phyloP scores from a whole-genome alignment of 2,888 invertebrate species.

The Acronicta alni region DNA sequence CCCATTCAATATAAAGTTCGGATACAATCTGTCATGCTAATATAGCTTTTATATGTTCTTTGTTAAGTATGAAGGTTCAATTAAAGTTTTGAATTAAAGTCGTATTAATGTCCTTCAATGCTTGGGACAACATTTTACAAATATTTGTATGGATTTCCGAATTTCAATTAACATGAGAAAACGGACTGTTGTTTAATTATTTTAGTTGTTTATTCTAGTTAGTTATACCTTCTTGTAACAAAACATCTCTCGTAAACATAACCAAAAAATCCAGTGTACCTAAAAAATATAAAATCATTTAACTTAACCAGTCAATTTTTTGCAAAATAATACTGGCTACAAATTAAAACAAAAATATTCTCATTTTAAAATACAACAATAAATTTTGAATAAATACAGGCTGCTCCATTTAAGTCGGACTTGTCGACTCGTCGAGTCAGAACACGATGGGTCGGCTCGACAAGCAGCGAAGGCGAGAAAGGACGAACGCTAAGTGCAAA shows the following conservation, averaged over 20 bases:
- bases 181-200: no score
- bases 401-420: conserved; percentile 47
- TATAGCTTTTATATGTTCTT: conserved; percentile 2
- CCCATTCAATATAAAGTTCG: conserved; percentile 40
- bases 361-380: conserved; percentile 25
- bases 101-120: not conserved
- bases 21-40: conserved; percentile 33
- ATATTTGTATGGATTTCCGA: not conserved
- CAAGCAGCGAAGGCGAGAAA: conserved; percentile 25
- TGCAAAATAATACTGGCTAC: not conserved
- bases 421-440: conserved; percentile 42
- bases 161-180: no score
- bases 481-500: conserved; percentile 71
- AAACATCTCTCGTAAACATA: no score
- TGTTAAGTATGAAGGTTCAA: not conserved
- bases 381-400: conserved; percentile 45
- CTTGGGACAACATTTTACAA: not conserved
- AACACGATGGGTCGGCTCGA: conserved; percentile 35
- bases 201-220: no score
- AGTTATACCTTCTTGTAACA: no score
- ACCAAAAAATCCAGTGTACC: no score
- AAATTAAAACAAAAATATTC: conserved; percentile 14
- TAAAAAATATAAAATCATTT: no score
- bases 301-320: not conserved
- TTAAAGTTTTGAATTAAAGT: not conserved